Conservation (phyloP, 1,140 invertebrate species). For the Cheumatopsyche charites region DNA sequence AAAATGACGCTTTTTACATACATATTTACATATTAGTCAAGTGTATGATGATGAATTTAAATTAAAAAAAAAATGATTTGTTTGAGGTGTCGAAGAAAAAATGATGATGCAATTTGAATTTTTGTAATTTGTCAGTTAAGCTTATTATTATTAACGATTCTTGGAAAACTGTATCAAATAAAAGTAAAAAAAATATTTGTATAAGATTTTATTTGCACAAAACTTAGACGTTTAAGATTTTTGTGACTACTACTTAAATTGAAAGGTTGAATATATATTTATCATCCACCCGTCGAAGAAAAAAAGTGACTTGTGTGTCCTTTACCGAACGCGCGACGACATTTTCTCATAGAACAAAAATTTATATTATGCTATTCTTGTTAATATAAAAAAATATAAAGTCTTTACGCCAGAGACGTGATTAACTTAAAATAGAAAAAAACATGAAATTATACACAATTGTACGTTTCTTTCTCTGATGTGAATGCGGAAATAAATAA, state of each 20-base stretch:
- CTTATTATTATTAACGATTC: conserved; percentile 39
- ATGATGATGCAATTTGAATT: conserved; percentile 46
- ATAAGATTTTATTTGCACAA: conserved; percentile 50
- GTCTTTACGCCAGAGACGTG: conserved; percentile 45
- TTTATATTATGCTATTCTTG: conserved; percentile 49
- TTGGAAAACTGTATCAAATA: conserved; percentile 48
- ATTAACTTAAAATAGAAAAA: conserved; percentile 42
- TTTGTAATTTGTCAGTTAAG: conserved; percentile 49
- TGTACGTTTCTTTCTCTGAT: conserved; percentile 49
- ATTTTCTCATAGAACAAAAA: conserved; percentile 46
- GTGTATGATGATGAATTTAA: conserved; percentile 42
- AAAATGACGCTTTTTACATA: conserved; percentile 50
- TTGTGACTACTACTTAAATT: conserved; percentile 45
- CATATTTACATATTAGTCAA: conserved; percentile 49
- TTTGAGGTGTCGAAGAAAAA: conserved; percentile 45
- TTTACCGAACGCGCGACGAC: conserved; percentile 45
- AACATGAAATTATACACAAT: conserved; percentile 34
- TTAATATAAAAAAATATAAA: conserved; percentile 48
- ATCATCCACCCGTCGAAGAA: no score
- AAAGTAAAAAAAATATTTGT: conserved; percentile 34
- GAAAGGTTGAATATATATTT: conserved; percentile 48
- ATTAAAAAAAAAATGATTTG: conserved; percentile 42
- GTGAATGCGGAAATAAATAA: conserved; percentile 49
- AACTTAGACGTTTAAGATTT: conserved; percentile 48
- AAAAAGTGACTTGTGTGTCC: conserved; percentile 31